These are phyloP conservation scores for Agrotis clavis DNA, from an alignment of 2,888 invertebrate species.

Conservation along the genomic window DNA sequence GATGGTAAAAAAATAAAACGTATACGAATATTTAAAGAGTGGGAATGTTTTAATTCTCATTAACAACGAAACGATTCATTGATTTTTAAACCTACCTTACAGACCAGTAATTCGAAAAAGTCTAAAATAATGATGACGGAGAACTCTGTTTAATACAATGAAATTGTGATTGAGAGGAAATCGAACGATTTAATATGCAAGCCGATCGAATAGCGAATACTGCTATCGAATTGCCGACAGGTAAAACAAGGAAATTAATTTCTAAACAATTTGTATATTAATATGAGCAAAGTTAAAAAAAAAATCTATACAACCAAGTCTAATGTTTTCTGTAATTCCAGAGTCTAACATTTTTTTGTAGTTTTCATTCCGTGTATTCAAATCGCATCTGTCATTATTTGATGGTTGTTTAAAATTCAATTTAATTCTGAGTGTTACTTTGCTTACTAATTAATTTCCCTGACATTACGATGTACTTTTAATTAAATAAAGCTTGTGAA, in stretches of 20 bases:
- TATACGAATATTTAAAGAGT: slow-evolving; percentile 13
- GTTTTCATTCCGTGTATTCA: no score
- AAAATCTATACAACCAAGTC: no score
- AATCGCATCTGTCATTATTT: no score
- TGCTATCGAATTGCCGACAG: not conserved
- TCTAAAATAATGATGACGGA: not conserved
- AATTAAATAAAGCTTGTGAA: not conserved
- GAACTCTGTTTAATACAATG: not conserved
- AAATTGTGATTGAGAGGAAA: not conserved
- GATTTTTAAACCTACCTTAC: not conserved
- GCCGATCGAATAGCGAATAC: not conserved
- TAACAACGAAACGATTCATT: not conserved
- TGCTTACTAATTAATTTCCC: no score
- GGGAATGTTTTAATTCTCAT: slow-evolving; percentile 13
- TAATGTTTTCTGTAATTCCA: no score
- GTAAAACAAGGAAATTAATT: no score
- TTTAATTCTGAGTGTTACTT: no score
- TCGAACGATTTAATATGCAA: not conserved
- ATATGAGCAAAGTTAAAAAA: no score
- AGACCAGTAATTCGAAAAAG: not conserved
- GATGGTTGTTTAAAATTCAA: no score
- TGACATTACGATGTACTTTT: no score
- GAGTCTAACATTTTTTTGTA: no score
- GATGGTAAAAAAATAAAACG: slow-evolving; percentile 5
- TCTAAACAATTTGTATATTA: no score